These are phyloP conservation scores for Muntiacus reevesi DNA, from an alignment of 2,113 vertebrate species.

Conservation along the genomic window DNA sequence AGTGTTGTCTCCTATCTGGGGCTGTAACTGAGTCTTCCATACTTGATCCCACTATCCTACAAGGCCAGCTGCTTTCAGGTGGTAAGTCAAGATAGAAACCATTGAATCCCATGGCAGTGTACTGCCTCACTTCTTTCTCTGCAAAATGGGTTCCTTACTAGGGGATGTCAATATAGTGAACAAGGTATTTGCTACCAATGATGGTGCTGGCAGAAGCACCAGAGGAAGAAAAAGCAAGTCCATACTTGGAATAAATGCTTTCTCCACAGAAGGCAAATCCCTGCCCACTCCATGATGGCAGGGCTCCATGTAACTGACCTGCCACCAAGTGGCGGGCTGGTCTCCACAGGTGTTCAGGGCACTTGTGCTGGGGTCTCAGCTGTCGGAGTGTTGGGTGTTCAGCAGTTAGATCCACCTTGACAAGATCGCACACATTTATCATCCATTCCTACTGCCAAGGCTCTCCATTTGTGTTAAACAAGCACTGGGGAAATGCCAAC, in stretches of 20 bases:
- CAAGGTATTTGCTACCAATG: not conserved
- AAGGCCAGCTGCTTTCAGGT: not conserved
- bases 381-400: not conserved
- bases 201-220: not conserved
- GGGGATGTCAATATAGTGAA: not conserved
- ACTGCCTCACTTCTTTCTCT: not conserved
- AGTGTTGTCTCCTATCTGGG: not conserved
- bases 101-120: not conserved
- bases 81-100: not conserved
- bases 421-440: not conserved
- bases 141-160: not conserved
- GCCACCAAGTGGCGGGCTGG: not conserved
- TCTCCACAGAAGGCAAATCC: not conserved
- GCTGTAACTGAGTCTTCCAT: not conserved
- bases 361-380: not conserved
- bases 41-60: not conserved
- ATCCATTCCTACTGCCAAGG: not conserved
- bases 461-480: not conserved
- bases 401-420: not conserved
- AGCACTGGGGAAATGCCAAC: not conserved
- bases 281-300: not conserved
- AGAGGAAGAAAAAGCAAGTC: not conserved
- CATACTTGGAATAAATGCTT: not conserved
- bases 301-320: not conserved
- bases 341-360: not conserved